Conservation (phyloP, 1,140 invertebrate genomes). For the Pectinophora gossypiella region DNA sequence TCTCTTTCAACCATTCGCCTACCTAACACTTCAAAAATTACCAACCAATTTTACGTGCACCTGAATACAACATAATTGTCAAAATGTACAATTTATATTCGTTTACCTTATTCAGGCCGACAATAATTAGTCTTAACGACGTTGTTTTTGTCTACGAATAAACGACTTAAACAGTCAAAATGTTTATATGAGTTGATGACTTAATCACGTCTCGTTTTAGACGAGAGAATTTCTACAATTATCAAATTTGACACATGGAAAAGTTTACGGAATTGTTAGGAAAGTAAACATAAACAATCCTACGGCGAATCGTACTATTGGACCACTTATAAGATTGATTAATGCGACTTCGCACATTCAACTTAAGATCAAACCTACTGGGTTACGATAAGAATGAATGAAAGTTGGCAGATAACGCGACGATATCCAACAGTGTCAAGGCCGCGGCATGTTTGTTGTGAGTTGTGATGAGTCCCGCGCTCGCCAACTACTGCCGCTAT, state of each 20-base stretch:
- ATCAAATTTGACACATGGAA: too few relatives aligned
- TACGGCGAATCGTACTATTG: too few relatives aligned
- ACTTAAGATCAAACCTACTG: not conserved
- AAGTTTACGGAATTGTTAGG: too few relatives aligned
- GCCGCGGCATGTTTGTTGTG: constrained; percentile 18
- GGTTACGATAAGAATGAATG: constrained; percentile 35
- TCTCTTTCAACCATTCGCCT: constrained; percentile 28
- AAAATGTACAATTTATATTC: constrained; percentile 27
- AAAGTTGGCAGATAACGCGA: constrained; percentile 49
- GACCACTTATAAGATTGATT: too few relatives aligned
- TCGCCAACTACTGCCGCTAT: constrained; percentile 26
- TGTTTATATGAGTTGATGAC: not conserved
- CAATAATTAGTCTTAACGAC: constrained; percentile 22
- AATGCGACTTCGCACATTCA: too few relatives aligned
- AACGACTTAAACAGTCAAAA: constrained; percentile 10
- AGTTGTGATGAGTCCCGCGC: constrained; percentile 4
- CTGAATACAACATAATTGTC: constrained; percentile 18
- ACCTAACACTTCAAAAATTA: constrained; percentile 17
- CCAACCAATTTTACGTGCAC: constrained; percentile 22
- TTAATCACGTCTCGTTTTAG: constrained; percentile 1
- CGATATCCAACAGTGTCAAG: constrained; percentile 46
- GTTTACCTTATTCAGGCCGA: constrained; percentile 27
- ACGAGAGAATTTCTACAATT: not conserved
- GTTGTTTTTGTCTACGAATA: constrained; percentile 3
- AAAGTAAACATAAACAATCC: too few relatives aligned